Conservation (phyloP, 2,888 invertebrate genomes). For the Limnephilus rhombicus region DNA sequence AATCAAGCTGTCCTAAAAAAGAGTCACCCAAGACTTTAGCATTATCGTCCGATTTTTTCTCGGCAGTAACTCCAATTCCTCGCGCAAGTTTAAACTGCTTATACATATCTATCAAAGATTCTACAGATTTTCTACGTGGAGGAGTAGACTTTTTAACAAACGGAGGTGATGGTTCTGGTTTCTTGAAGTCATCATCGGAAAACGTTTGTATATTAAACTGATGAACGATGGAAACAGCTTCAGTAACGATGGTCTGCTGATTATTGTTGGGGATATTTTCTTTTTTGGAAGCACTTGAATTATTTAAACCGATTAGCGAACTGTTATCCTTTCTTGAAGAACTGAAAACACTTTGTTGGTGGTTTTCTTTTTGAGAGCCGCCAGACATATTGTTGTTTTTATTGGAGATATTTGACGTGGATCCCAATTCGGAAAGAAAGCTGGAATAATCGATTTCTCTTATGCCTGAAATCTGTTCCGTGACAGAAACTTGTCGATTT, state of each 20-base stretch:
- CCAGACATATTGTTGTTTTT: conserved; percentile 2
- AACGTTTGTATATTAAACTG: conserved; percentile 20
- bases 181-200: conserved; percentile 18
- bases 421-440: conserved; percentile 51
- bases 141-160: conserved; percentile 36
- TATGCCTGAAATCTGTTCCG: conserved; percentile 54
- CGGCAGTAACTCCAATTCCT: conserved; percentile 39
- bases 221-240: conserved; percentile 42
- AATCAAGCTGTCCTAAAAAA: conserved; percentile 52
- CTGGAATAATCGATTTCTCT: conserved; percentile 60
- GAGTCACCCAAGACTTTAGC: conserved; percentile 31
- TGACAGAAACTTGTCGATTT: conserved; percentile 19
- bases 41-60: conserved; percentile 20
- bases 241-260: not conserved
- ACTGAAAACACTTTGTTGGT: not conserved
- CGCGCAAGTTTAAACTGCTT: conserved; percentile 55
- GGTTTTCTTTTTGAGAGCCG: conserved; percentile 51
- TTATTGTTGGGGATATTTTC: conserved; percentile 48
- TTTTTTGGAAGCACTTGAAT: conserved; percentile 48
- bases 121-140: conserved; percentile 39
- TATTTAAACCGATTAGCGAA: not conserved
- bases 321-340: not conserved
- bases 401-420: conserved; percentile 27
- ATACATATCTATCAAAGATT: conserved; percentile 45
- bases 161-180: not conserved